Percentiles rank a stretch among this genome's conserved stretches.
These are phyloP conservation scores for Turdus rufiventris DNA, from an alignment of 2,113 vertebrate species.

Conservation along the genomic window DNA sequence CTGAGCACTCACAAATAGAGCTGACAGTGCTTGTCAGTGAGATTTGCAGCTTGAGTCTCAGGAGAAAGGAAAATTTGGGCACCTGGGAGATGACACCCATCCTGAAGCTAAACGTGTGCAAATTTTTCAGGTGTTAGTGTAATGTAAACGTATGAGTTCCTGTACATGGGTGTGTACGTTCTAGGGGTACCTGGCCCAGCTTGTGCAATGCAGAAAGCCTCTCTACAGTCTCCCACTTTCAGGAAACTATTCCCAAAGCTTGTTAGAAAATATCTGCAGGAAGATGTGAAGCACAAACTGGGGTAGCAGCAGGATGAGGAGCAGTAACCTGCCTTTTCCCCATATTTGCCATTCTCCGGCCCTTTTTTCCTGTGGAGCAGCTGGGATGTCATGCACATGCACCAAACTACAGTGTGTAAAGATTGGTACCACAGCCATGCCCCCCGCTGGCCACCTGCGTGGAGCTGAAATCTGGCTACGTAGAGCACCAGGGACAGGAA, in stretches of 20 bases:
- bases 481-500: not conserved
- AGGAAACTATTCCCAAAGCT: not conserved
- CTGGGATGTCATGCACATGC: not conserved
- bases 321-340: too few species aligned
- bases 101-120: not conserved
- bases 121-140: not conserved
- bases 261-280: not conserved
- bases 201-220: fast-evolving
- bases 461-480: fast-evolving
- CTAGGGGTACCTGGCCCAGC: not conserved
- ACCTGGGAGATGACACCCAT: not conserved
- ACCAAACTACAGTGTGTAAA: not conserved
- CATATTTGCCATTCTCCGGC: too few species aligned
- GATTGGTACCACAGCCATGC: not conserved
- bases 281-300: not conserved
- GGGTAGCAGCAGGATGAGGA: not conserved
- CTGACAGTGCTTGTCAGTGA: not conserved
- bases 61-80: not conserved
- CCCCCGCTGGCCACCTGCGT: fast-evolving
- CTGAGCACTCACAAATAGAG: fast-evolving
- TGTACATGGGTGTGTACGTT: fast-evolving
- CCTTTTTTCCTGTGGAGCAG: not conserved
- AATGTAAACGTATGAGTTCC: fast-evolving
- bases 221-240: not conserved
- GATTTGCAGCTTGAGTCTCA: not conserved